Evolutionary conservation across 1,140 invertebrate species (phyloP).

Genomic region (Drosophila azteca): DNA sequence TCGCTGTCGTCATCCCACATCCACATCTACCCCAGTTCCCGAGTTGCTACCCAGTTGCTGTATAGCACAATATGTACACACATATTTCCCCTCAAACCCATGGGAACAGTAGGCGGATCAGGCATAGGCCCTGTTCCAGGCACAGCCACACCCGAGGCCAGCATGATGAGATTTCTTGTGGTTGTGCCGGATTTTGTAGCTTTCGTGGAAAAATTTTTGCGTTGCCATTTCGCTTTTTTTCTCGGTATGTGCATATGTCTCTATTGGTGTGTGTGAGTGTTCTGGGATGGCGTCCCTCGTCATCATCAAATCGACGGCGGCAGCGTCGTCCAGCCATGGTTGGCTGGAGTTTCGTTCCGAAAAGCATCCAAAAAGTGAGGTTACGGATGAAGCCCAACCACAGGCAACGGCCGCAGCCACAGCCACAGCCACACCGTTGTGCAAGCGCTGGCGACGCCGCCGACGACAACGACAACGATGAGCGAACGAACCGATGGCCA

Average conservation of each 20-base stretch:
- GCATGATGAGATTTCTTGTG: constrained; percentile 2
- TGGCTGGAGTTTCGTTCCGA: constrained; percentile 18
- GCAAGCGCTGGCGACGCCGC: constrained; percentile 24
- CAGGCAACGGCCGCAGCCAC: constrained; percentile 2
- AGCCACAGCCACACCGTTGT: constrained; percentile 22
- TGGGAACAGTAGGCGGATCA: background rate
- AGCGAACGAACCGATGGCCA: constrained; percentile 35
- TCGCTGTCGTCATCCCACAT: constrained; percentile 38
- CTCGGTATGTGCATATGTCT: too few species aligned
- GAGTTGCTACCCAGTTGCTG: background rate
- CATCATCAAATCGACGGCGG: too few species aligned
- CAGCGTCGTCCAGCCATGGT: background rate
- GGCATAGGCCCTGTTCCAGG: constrained; percentile 4
- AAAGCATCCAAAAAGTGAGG: constrained; percentile 41
- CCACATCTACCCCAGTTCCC: background rate
- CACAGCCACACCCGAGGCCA: constrained; percentile 34
- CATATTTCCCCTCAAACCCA: constrained; percentile 30
- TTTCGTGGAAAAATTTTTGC: too few species aligned
- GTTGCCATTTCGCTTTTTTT: too few species aligned
- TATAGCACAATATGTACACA: constrained; percentile 17
- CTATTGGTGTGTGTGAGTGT: too few species aligned
- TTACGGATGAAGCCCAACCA: constrained; percentile 39
- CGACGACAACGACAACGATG: constrained; percentile 4
- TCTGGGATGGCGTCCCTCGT: too few species aligned
- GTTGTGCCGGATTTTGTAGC: too few species aligned